Base-by-base conservation (phyloP, 2,113 vertebrate genomes). In the Proterorhinus semilunaris region DNA sequence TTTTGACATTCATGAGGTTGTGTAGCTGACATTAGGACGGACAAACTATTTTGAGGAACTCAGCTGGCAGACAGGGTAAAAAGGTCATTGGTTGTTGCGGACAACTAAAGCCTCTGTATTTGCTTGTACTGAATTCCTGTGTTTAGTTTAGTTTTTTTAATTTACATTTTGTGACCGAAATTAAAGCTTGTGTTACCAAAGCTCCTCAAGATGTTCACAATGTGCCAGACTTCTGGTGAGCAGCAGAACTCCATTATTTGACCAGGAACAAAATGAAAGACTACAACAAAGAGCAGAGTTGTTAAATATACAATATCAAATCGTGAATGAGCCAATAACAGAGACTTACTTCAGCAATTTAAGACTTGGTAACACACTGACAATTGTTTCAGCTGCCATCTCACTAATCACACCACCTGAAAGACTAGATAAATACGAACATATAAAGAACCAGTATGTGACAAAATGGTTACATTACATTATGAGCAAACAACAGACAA, bases 281-380 rank as follows among this genome's bases (percentile, higher is more conserved):
- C 92, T 93, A 27, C 12, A 76, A 54, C 7, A 52, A 46, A 84
- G 36, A 59, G 27, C 27, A n/a, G 6, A 13, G 0, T 44, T 8
- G 7, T 9, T 13, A n/a, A 16, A n/a, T 4, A 61, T 55, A 50
- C 49, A 11, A 2, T 51, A 27, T 55, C 27, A 36, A 3, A 11
- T 27, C 10, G n/a, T 7, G 52, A 53, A 53, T 55, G 9, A 55
- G 10, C 4, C 9, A 27, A 11, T 8, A 8, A 53, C 11, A 6
- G 55, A 59, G 7, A 10, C 86, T 91, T 88, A 96, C 94, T 90
- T 86, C 1, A 95, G 78, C 1, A 66, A 89, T 68, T 54, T 87
- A 21, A 96, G 85, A 45, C 61, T 17, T 13, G 68, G 67, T 17
- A 91, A 82, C 27, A 83, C 46, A 6, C 1, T 16, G 49, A 79